phyloP scores from a whole-genome alignment of 2,797 vertebrate species.

The Chelidonichthys spinosus region DNA sequence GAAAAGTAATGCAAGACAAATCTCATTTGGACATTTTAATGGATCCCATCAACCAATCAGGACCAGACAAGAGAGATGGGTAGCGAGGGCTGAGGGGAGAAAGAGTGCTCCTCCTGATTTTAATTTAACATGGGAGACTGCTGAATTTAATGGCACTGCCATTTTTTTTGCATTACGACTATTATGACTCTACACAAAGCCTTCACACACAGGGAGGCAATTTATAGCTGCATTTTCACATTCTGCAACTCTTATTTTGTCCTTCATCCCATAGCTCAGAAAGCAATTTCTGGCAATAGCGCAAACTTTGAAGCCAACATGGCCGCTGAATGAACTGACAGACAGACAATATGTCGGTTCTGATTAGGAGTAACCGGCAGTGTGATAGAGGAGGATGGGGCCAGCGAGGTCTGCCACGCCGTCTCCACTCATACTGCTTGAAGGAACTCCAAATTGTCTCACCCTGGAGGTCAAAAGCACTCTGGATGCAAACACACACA shows the following conservation, averaged over 20 bases:
- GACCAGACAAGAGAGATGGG: constrained; percentile 36
- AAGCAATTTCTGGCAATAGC: constrained; percentile 67
- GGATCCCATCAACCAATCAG: constrained; percentile 65
- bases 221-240: constrained; percentile 34
- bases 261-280: constrained; percentile 61
- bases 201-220: constrained; percentile 22
- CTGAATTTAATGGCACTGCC: constrained; percentile 38
- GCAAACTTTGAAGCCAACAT: constrained; percentile 68
- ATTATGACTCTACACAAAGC: constrained; percentile 34
- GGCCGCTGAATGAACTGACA: constrained; percentile 69
- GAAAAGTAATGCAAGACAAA: constrained; percentile 54
- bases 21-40: constrained; percentile 68
- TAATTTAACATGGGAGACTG: constrained; percentile 53
- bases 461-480: constrained; percentile 83
- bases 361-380: constrained; percentile 75
- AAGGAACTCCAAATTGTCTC: constrained; percentile 81
- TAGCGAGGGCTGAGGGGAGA: constrained; percentile 10
- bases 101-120: constrained; percentile 40
- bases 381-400: constrained; percentile 73
- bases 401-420: constrained; percentile 62
- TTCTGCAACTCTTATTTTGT: constrained; percentile 57
- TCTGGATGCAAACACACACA: constrained; percentile 70
- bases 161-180: constrained; percentile 45
- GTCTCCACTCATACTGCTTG: constrained; percentile 71
- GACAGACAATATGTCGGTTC: constrained; percentile 79